Evolutionary conservation across 2,113 vertebrate species (phyloP).

Genomic region (Alligator mississippiensis): DNA sequence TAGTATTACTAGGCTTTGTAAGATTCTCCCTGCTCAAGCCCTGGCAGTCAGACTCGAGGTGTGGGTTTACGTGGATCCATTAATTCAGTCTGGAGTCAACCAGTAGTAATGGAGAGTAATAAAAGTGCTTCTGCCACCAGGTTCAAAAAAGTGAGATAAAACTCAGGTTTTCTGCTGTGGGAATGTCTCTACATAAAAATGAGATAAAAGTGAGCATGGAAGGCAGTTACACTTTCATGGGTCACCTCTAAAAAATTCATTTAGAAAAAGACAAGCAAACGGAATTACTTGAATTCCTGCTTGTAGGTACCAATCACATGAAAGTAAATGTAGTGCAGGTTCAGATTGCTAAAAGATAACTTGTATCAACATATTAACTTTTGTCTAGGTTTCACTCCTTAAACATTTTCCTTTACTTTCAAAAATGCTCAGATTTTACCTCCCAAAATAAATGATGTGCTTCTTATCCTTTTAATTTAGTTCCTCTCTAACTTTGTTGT

Average conservation of each 20-base stretch:
- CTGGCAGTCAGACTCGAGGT: background rate
- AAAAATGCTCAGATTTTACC: rapidly evolving
- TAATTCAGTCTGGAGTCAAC: background rate
- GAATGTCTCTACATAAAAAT: background rate
- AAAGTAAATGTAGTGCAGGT: background rate
- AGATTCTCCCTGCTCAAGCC: background rate
- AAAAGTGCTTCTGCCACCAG: background rate
- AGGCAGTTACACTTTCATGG: rapidly evolving
- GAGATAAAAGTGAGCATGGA: background rate
- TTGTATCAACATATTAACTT: background rate
- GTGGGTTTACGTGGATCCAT: background rate
- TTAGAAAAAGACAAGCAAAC: background rate
- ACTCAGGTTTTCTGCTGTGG: background rate
- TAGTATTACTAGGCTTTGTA: background rate
- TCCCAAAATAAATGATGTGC: background rate
- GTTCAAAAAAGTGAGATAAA: rapidly evolving
- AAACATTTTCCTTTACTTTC: background rate
- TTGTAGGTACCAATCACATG: background rate
- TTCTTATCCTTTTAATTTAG: background rate
- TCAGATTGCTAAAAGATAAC: background rate
- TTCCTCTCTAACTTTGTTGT: background rate
- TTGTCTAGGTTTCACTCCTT: background rate
- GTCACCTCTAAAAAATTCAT: background rate
- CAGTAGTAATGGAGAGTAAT: background rate
- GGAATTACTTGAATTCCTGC: background rate